Evolutionary conservation across 2,113 vertebrate species (phyloP), one percentile per base, ranked within the genome.

Genomic region (Ploceus nigricollis): DNA sequence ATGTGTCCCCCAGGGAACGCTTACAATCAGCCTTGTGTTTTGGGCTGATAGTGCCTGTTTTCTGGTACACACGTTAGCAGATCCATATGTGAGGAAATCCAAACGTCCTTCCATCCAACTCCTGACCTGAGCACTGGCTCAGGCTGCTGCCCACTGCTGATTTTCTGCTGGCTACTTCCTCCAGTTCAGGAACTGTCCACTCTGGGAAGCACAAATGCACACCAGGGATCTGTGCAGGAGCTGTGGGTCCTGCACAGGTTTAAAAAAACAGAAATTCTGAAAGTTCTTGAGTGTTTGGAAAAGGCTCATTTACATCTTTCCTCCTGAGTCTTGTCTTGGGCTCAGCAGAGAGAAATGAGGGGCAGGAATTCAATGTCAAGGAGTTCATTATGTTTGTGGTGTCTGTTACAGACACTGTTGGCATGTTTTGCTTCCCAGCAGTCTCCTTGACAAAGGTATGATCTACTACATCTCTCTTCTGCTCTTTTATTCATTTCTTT

Each of bases 21-120:
- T 94, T 50, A 93, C 90, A 95, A 89, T 97, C 86, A 82, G 48
- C 91, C 80, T 92, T 86, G 5, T 90, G 94, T 94, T 95, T 71
- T 45, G 69, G 56, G 53, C 72, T 79, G 86, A 92, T 90, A 82
- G 65, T 20, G 92, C 69, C 65, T 97, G 90, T 66, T 88, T 92
- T 84, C 85, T 94, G 88, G 50, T 92, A 13, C 69, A 8, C 15
- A 5, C 27, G 61, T 95, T 93, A 96, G 88, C 86, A 95, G 90
- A 96, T 90, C 92, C 96, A 76, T 93, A 94, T 93, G 93, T 65
- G 76, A 93, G 86, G 39, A 79, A 89, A 89, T 50, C 50, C 56
- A 81, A 86, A 82, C 2, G 28, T 83, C 82, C 76, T 84, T 60
- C 82, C 82, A 47, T 21, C 76, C 12, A 2, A 0, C 70, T 64